Evolutionary conservation across 2,113 vertebrate species (phyloP).

Genomic region (Sakesphorus luctuosus): DNA sequence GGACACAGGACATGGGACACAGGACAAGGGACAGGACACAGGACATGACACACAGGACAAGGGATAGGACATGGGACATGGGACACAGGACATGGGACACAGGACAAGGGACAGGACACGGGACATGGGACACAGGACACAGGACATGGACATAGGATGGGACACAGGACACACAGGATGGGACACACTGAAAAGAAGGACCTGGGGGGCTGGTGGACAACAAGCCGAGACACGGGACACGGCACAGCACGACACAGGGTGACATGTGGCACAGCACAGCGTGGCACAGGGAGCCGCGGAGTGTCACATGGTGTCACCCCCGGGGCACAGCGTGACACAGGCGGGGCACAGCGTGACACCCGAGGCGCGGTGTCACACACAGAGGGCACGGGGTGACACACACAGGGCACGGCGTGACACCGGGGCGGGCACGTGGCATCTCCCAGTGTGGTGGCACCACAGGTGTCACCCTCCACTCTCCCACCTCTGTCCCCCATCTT

Average conservation of each 20-base stretch:
- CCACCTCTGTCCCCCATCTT: background rate
- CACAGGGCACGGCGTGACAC: background rate
- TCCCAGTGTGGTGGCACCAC: background rate
- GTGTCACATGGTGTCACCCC: background rate
- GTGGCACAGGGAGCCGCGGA: background rate
- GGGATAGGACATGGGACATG: too few species aligned
- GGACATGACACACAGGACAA: too few species aligned
- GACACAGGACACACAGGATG: too few species aligned
- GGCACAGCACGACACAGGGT: background rate
- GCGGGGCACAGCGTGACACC: too few species aligned
- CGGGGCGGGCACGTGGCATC: background rate
- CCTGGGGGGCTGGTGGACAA: too few species aligned
- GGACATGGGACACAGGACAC: too few species aligned
- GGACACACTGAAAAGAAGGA: too few species aligned
- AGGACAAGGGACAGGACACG: too few species aligned
- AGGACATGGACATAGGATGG: too few species aligned
- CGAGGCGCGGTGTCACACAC: too few species aligned
- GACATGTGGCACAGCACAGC: background rate
- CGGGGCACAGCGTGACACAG: too few species aligned
- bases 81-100: too few species aligned
- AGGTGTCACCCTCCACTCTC: background rate
- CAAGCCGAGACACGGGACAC: background rate
- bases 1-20: background rate
- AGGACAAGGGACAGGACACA: background rate
- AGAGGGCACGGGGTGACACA: background rate